A percentile compares a stretch with the other conserved stretches of the same genome.
These are phyloP conservation scores for Zaprionus lachaisei DNA, from an alignment of 1,140 invertebrate genomes.

Conservation along the genomic window DNA sequence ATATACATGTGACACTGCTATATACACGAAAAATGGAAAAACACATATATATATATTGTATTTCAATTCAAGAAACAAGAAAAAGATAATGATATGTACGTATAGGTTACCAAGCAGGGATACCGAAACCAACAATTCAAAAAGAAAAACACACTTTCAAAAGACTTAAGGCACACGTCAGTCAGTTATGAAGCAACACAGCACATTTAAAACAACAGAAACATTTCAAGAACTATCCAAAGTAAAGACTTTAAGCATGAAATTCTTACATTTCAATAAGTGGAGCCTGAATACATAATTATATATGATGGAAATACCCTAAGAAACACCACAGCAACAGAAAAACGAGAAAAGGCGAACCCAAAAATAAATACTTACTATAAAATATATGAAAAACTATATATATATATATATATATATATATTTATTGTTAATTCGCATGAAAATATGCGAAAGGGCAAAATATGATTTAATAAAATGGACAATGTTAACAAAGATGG, in stretches of 20 bases:
- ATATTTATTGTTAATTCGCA: constrained; percentile 78
- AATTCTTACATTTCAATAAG: constrained; percentile 60
- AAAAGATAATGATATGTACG: constrained; percentile 11
- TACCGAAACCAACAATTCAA: constrained; percentile 5
- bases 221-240: constrained; percentile 65
- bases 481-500: constrained; percentile 64
- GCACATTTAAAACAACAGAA: constrained; percentile 39
- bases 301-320: constrained; percentile 30
- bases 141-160: constrained; percentile 39
- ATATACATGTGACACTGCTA: constrained; percentile 65
- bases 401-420: constrained; percentile 53
- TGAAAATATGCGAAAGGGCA: constrained; percentile 58
- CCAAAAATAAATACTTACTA: constrained; percentile 51
- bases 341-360: constrained; percentile 37
- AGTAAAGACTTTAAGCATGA: constrained; percentile 55
- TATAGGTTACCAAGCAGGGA: not conserved
- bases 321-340: constrained; percentile 49
- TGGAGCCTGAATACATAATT: constrained; percentile 13
- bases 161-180: constrained; percentile 59
- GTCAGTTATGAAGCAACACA: constrained; percentile 18
- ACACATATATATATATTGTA: not conserved
- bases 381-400: constrained; percentile 39
- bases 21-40: constrained; percentile 35
- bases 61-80: constrained; percentile 39
- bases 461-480: constrained; percentile 73